phyloP scores from a whole-genome alignment of 64 coral and sea anemone species.

The Acropora tenuis region DNA sequence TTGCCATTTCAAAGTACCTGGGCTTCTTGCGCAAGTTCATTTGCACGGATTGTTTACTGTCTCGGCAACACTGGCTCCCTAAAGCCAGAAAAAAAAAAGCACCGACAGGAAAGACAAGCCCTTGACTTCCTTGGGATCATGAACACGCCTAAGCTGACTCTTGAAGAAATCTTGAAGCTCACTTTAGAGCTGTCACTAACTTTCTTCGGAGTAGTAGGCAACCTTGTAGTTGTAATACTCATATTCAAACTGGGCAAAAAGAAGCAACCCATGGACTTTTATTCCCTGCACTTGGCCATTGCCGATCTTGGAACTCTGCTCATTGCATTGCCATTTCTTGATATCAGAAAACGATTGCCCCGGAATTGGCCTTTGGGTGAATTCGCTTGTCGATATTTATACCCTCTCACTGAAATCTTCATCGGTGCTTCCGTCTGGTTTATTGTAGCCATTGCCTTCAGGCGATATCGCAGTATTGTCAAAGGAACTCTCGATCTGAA shows the following conservation, averaged over 20 bases:
- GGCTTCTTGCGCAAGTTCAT: too few species aligned
- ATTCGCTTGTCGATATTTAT: conserved; percentile 54
- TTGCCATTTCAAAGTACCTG: too few species aligned
- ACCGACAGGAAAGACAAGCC: not conserved
- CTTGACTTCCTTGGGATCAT: not conserved
- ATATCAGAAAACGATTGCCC: conserved; percentile 30
- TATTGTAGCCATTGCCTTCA: conserved; percentile 48
- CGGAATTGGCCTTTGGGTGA: conserved; percentile 56
- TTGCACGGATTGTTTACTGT: too few species aligned
- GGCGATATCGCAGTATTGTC: conserved; percentile 43
- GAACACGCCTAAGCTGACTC: not conserved
- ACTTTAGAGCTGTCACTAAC: not conserved
- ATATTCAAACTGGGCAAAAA: not conserved
- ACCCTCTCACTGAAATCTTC: conserved; percentile 57
- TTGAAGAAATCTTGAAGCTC: not conserved
- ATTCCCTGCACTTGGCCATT: conserved; percentile 47
- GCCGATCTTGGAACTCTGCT: conserved; percentile 62
- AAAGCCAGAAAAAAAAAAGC: not conserved
- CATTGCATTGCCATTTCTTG: conserved; percentile 30
- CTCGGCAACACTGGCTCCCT: too few species aligned
- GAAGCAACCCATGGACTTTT: conserved; percentile 33
- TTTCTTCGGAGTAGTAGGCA: conserved; percentile 53
- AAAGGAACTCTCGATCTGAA: not conserved
- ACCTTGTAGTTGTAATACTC: conserved; percentile 32
- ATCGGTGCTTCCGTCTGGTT: conserved; percentile 65